Conservation (phyloP, 2,888 invertebrate species). For the Biston stratarius region DNA sequence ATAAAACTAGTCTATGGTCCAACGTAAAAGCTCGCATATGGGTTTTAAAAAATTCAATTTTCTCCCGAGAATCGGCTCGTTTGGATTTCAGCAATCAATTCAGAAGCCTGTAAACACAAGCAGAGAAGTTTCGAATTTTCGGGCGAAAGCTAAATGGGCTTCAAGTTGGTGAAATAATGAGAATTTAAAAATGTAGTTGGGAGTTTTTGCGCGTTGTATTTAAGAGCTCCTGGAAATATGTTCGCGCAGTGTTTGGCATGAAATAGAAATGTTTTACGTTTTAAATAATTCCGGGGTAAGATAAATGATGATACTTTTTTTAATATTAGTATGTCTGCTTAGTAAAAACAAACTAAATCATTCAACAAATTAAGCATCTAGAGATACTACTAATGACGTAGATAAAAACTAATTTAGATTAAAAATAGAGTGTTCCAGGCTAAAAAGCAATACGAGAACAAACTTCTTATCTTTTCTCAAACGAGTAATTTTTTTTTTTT, state of each 20-base stretch:
- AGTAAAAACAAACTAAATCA: too few species aligned
- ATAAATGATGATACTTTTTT: too few species aligned
- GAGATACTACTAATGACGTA: too few species aligned
- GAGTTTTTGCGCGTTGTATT: constrained; percentile 40
- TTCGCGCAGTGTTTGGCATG: constrained; percentile 27
- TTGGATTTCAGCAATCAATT: constrained; percentile 61
- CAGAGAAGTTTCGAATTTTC: constrained; percentile 47
- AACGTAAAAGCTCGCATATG: constrained; percentile 56
- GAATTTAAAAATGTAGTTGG: constrained; percentile 63
- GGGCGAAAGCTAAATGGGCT: constrained; percentile 50
- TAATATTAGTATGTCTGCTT: too few species aligned
- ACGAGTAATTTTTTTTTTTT: too few species aligned
- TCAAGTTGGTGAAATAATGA: constrained; percentile 57
- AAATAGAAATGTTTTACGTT: constrained; percentile 21
- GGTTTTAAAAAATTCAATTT: constrained; percentile 66
- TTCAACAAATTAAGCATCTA: too few species aligned
- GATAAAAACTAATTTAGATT: too few species aligned
- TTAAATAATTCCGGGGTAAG: neutral
- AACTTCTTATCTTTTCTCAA: too few species aligned
- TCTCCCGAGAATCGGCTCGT: constrained; percentile 49
- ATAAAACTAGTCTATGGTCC: constrained; percentile 55
- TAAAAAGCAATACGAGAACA: too few species aligned
- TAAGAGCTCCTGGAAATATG: constrained; percentile 45
- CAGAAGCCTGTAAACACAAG: constrained; percentile 49
- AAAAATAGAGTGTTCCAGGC: too few species aligned